Conservation (phyloP, 2,113 vertebrate species). For the Petromus typicus region DNA sequence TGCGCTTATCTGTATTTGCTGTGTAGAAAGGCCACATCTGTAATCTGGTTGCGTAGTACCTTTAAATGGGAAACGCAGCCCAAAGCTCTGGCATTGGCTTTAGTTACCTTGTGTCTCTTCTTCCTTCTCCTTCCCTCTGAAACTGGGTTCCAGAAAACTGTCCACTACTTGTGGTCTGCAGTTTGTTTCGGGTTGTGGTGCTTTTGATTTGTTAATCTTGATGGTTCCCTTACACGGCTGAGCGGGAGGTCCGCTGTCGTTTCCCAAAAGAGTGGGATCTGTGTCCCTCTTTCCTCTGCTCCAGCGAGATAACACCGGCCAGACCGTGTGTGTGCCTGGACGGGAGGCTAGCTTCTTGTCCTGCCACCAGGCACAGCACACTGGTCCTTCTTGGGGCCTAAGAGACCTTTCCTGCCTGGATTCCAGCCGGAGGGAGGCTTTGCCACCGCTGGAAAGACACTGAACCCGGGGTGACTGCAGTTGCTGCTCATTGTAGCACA, state of each 20-base stretch:
- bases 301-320: not conserved
- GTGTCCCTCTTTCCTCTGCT: accelerated
- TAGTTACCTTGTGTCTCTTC: accelerated
- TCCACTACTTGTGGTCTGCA: no score
- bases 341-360: not conserved
- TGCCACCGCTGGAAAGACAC: not conserved
- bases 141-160: not conserved
- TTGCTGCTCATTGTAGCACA: no score
- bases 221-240: not conserved
- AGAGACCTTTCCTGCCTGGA: not conserved
- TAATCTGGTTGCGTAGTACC: not conserved
- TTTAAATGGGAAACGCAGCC: not conserved
- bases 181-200: not conserved
- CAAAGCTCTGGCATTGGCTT: no score
- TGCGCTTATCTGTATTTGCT: not conserved
- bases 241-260: not conserved
- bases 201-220: not conserved
- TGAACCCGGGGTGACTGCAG: no score
- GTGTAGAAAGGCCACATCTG: not conserved
- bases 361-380: not conserved
- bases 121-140: not conserved
- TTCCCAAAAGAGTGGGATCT: not conserved
- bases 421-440: not conserved
- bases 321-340: accelerated
- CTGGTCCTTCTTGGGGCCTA: not conserved